Percentiles rank a stretch among this genome's conserved stretches.
Evolutionary conservation across 2,113 vertebrate genomes (phyloP).

Genomic region (Chascanopsetta lugubris): DNA sequence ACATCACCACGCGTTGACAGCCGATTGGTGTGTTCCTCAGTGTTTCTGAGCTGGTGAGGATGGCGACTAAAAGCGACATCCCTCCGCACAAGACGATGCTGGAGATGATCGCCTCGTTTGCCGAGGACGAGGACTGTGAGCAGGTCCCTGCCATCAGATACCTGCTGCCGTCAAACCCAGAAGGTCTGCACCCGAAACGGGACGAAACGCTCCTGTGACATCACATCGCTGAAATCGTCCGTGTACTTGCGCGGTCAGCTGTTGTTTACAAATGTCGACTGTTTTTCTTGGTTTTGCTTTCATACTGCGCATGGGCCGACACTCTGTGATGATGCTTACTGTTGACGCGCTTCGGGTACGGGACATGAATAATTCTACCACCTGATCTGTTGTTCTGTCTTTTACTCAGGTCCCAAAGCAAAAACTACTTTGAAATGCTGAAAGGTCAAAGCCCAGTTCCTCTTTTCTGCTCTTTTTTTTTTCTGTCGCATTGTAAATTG

Average conservation of each 20-base stretch:
- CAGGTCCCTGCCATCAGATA: conserved; percentile 71
- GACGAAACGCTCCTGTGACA: background rate
- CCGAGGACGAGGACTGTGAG: conserved; percentile 76
- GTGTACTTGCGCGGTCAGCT: too few species aligned
- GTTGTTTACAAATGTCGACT: background rate
- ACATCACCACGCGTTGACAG: background rate
- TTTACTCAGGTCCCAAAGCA: background rate
- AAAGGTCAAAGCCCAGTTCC: background rate
- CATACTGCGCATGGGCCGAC: background rate
- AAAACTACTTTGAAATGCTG: background rate
- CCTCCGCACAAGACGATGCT: conserved; percentile 70
- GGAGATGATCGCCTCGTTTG: conserved; percentile 80
- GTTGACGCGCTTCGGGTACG: background rate
- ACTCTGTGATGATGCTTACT: background rate
- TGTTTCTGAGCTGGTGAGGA: conserved; percentile 78
- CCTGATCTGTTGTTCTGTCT: background rate
- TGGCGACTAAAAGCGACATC: conserved; percentile 55
- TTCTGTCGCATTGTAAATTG: background rate
- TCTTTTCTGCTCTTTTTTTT: background rate
- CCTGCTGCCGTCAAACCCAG: conserved; percentile 33
- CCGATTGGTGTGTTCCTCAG: conserved; percentile 49
- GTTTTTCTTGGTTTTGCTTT: background rate
- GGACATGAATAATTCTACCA: too few species aligned
- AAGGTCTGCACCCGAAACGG: too few species aligned
- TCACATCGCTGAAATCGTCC: background rate